Base-by-base conservation (phyloP, 2,113 vertebrate species). In the Phrynosoma platyrhinos region DNA sequence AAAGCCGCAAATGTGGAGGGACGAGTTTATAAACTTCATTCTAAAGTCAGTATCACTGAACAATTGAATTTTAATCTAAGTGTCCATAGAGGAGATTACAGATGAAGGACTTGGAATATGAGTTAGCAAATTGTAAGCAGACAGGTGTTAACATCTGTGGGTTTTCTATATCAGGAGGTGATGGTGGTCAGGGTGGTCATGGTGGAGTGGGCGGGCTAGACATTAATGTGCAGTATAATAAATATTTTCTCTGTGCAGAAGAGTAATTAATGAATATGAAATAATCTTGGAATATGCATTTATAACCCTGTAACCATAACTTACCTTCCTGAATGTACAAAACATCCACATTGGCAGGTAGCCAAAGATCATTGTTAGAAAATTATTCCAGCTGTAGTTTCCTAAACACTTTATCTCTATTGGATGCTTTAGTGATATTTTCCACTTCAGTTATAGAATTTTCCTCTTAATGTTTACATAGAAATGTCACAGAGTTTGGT, bases 341-440 rank as follows among this genome's bases (percentile, higher is more conserved):
- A 82, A 30, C 79, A 64, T 66, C 21, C 58, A 82, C 32, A 82
- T 66, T 66, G 58, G 79, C n/a, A 82, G 32, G 66, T 23, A 82
- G n/a, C 20, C 32, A 58, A 81, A 16, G 30, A 81, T 2, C 79
- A 36, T 81, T 62, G 64, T 36, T 66, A 66, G 58, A 82, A 40
- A 21, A 82, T 25, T 66, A 25, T 82, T 82, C 79, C 62, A 82
- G 36, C 20, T 64, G 58, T 23, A 66, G 20, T 64, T 66, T 66
- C 36, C 55, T 82, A 66, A 8, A 66, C 21, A 55, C 8, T 16
- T 40, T 36, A 40, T 64, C 58, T 82, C 40, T n/a, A 64, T n/a
- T 40, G 13, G 21, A 3, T 66, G 21, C 13, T 66, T 8, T 66
- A 66, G 32, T 25, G 32, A 66, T 40, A 62, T 82, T 82, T 81